Conservation (phyloP, 2,888 invertebrate genomes). For the Geophilus truncorum region DNA sequence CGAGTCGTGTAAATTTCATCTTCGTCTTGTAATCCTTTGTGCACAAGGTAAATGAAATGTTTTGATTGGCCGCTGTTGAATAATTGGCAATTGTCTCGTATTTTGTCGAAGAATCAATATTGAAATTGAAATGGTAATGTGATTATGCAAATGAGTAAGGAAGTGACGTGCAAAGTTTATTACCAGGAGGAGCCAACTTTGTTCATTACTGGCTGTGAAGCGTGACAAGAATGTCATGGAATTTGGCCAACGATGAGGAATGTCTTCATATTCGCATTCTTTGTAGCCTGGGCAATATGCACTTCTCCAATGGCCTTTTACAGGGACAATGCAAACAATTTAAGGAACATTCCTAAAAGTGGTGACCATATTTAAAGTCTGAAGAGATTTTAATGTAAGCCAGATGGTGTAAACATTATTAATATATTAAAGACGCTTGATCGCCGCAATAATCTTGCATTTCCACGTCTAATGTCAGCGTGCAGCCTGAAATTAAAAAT, state of each 20-base stretch:
- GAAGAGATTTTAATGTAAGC: not conserved
- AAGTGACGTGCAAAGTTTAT: slow-evolving; percentile 27
- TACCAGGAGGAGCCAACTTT: not conserved
- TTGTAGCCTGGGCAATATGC: not conserved
- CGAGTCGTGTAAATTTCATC: too few relatives aligned
- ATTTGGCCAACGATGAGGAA: slow-evolving; percentile 17
- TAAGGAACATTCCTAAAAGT: not conserved
- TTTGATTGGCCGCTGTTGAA: not conserved
- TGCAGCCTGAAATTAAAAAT: too few relatives aligned
- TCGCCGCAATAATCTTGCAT: too few relatives aligned
- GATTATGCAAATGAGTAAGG: slow-evolving; percentile 5
- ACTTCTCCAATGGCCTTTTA: not conserved
- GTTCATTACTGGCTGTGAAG: slow-evolving; percentile 20
- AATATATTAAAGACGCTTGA: too few relatives aligned
- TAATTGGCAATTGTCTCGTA: not conserved
- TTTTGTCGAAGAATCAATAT: slow-evolving; percentile 13
- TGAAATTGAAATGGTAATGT: slow-evolving; percentile 18
- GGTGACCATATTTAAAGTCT: not conserved
- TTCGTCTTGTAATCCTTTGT: not conserved
- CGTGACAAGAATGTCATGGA: slow-evolving; percentile 23
- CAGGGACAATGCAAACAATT: slow-evolving; percentile 17
- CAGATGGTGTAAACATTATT: too few relatives aligned
- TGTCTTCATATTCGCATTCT: slow-evolving; percentile 20
- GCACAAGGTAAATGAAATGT: not conserved
- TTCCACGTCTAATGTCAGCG: too few relatives aligned